Base-by-base conservation (phyloP, 2,888 invertebrate species). In the Diarsia dahlii region DNA sequence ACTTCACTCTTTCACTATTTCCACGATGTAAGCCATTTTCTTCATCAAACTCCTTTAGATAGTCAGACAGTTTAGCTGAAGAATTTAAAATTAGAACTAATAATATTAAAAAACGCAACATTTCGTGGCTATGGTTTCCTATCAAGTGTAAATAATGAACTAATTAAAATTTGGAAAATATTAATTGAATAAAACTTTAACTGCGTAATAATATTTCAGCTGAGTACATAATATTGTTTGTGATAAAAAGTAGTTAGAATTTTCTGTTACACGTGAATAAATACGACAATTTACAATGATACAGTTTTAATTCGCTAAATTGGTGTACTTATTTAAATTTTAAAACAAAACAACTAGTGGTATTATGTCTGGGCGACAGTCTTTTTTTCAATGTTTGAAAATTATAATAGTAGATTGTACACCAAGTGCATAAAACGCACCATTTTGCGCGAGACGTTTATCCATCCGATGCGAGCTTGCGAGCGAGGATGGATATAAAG, bases 191-290 rank as follows among this genome's bases (percentile, higher is more conserved):
- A 45, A 69, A 45, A 67, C 2, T 13, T 20, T 74, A 69, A 64
- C 63, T 67, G 73, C 73, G 85, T 78, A 78, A 58, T 60, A 28
- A 46, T 18, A 23, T 74, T 74, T 46, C 85, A 86, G 74, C 82
- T 86, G 86, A 52, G 67, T 74, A 84, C 84, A 84, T 74, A 84
- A 45, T 15, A 15, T 23, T 39, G 9, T 18, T 74, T 50, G 18
- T 56, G n/a, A 12, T 54, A 39, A 50, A 74, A 50, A 3, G 56
- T 67, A 56, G 13, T 46, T 60, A 34, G 56, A 68, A 13, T 79
- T 69, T n/a, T 68, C 20, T 18, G 46, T 10, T 18, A 20, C 39
- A 50, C 39, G 18, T 39, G 39, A 69, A 65, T 66, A 45, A 50
- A 56, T 50, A 74, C 4, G 12, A 23, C 15, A 28, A 62, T 45